Base-by-base conservation (phyloP, 2,888 invertebrate species). In the Danaus chrysippus region DNA sequence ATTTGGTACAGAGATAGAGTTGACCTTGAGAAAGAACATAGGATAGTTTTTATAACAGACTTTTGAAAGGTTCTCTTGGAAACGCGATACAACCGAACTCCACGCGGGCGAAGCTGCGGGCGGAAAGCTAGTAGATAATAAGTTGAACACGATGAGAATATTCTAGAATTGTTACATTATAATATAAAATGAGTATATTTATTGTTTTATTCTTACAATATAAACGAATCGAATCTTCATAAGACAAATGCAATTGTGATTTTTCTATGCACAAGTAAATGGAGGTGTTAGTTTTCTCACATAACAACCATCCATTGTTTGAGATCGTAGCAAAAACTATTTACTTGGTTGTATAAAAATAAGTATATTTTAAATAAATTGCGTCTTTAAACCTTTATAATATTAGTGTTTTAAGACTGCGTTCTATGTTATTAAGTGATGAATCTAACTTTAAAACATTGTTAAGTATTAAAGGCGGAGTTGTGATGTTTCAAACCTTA, bases 301-400 rank as follows among this genome's bases (percentile, higher is more conserved):
- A 84, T 82, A 80, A 76, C 70, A 68, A 70, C 81, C 82, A 80
- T 85, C 80, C 77, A 87, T 88, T 87, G 87, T 87, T 62, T 54
- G 42, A 56, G 34, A 62, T 62, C 53, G 53, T 53, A 60, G 46
- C 41, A 62, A 64, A 61, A 64, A 64, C 49, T 17, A 10, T 49
- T 49, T 17, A 10, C 17, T 10, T 49, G 17, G 15, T n/a, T 49
- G 15, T 49, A 49, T 17, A 10, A 10, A 1, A 17, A 17, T 3
- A 49, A 6, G 8, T 10, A 11, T 15, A 8, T 49, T 10, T 9
- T 17, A 17, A 8, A 10, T 10, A 3, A 10, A 11, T 9, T 49
- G 17, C 11, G 10, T 49, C 2, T 10, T 49, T 49, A 49, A 15
- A 17, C 8, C 11, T 17, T 49, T 49, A 17, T 49, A 46, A 46